A percentile compares a stretch with the other conserved stretches of the same genome.
These are phyloP conservation scores for Xyliphius kryptos DNA, from an alignment of 2,113 vertebrate species.

Conservation along the genomic window DNA sequence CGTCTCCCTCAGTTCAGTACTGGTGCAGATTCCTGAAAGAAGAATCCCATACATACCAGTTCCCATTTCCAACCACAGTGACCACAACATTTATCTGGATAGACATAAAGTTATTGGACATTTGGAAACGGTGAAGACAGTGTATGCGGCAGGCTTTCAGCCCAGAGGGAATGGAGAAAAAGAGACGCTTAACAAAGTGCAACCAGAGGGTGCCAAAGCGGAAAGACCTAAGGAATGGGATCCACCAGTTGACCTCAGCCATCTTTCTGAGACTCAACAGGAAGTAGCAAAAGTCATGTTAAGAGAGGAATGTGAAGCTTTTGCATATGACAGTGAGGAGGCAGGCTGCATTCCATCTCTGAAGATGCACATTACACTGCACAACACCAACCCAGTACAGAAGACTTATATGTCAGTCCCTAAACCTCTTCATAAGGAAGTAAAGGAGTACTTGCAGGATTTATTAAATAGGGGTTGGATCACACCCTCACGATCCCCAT, in stretches of 20 bases:
- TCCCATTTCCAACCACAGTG: background rate
- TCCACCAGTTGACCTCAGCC: background rate
- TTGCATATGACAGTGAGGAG: constrained; percentile 1
- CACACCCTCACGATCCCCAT: background rate
- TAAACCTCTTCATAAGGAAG: constrained; percentile 3
- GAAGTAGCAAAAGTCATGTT: background rate
- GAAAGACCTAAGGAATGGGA: background rate
- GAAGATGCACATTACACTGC: background rate
- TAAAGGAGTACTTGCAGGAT: background rate
- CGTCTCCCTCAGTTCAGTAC: background rate
- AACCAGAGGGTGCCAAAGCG: background rate
- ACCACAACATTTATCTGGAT: background rate
- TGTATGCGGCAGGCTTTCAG: background rate
- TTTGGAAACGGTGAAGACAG: background rate
- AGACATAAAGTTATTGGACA: background rate
- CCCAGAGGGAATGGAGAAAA: background rate
- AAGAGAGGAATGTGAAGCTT: constrained; percentile 2
- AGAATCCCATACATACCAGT: background rate
- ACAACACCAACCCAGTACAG: background rate
- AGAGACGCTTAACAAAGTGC: background rate
- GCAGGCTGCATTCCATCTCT: constrained; percentile 7
- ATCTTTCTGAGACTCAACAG: background rate
- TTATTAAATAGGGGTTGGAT: background rate
- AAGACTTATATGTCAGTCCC: constrained; percentile 5
- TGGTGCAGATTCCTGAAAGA: background rate